Base-by-base conservation (phyloP, 2,888 invertebrate species). In the Chrysotoxum bicinctum region DNA sequence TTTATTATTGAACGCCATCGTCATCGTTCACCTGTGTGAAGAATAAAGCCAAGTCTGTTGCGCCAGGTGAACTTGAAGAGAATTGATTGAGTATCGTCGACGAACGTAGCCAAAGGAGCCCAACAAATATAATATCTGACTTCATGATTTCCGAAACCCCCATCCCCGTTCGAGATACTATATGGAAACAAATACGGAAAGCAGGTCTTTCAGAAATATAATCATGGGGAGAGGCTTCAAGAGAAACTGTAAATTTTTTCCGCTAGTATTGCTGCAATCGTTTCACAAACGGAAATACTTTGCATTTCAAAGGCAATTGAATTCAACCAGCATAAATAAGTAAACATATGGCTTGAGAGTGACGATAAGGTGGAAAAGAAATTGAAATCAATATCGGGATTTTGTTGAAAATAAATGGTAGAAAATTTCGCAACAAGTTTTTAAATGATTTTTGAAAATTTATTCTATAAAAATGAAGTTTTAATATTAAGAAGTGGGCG, bases 251-350 rank as follows among this genome's bases (percentile, higher is more conserved):
- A 52, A 26, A 21, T 66, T 58, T 52, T 52, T 56, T 64, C 64
- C 43, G 30, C 32, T 58, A 43, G 66, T 43, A 62, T 54, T 58
- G 66, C 37, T 50, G 60, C 37, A 68, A 69, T 54, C 54, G 54
- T 54, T 76, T 70, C 48, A 60, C 48, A 76, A 72, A 60, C 45
- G 26, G 54, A 40, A 48, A n/a, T 76, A 16, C 16, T 82, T 82
- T 73, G 21, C 68, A 82, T 77, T 73, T 77, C 68, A 77, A 77
- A 82, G 66, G 64, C 56, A 43, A 12, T 16, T 26, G 37, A 30
- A 32, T 60, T 80, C 37, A n/a, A 16, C 7, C 6, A 5, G 14
- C 23, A 50, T 23, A 35, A 35, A 6, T 10, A n/a, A 52, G 6
- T 7, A 4, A 30, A 10, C 1, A 32, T 50, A 52, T n/a, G n/a